These are phyloP conservation scores for Bugulina stolonifera DNA, from an alignment of 2,888 invertebrate species.

Conservation along the genomic window DNA sequence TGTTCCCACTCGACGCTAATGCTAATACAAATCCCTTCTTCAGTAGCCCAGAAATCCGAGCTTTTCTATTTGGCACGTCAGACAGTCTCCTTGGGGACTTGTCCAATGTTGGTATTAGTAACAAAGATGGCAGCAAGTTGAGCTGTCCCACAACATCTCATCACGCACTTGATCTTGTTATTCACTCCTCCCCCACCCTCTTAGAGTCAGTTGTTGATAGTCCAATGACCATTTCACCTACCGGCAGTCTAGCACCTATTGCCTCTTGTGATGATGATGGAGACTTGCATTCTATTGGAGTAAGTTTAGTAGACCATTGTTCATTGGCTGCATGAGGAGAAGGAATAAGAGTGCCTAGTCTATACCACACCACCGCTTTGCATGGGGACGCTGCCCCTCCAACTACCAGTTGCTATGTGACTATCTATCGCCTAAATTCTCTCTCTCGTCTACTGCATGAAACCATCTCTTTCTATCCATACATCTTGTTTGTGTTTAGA, in stretches of 20 bases:
- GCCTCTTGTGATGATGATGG: conserved; percentile 10
- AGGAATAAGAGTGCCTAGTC: too few species aligned
- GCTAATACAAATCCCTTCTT: neutral
- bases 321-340: neutral
- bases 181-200: neutral
- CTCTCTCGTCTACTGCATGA: too few species aligned
- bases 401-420: too few species aligned
- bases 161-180: neutral
- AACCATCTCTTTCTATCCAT: too few species aligned
- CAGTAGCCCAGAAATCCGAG: neutral
- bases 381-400: too few species aligned
- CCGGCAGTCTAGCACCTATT: neutral
- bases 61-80: neutral
- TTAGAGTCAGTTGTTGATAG: neutral
- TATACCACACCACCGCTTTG: too few species aligned
- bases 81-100: conserved; percentile 5
- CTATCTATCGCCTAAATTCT: too few species aligned
- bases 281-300: neutral
- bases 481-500: too few species aligned
- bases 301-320: neutral
- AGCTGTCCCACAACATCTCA: neutral
- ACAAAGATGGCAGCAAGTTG: neutral
- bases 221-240: neutral
- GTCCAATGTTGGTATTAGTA: neutral
- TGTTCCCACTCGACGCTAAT: neutral